Percentiles rank a stretch among this genome's conserved stretches.
phyloP scores from a whole-genome alignment of 2,888 invertebrate species.

The Pyrgus malvae region DNA sequence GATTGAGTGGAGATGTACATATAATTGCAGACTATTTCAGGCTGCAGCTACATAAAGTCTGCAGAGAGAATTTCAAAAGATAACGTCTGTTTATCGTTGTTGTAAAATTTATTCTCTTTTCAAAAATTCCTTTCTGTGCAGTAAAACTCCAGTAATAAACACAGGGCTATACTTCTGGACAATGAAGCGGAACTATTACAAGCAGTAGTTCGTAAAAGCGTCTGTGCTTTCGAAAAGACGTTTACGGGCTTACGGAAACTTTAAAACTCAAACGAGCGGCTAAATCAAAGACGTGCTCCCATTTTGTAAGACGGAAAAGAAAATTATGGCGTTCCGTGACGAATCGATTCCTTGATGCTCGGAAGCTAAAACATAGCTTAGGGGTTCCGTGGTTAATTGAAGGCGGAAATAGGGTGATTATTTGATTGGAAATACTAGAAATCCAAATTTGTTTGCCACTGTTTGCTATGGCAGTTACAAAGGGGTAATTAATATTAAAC shows the following conservation, averaged over 20 bases:
- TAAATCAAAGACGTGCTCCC: slow-evolving; percentile 15
- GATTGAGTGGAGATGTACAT: no score
- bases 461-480: no score
- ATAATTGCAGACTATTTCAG: no score
- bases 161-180: neutral
- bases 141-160: no score
- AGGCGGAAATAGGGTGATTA: neutral
- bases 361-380: slow-evolving; percentile 4
- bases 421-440: no score
- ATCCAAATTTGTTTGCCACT: no score
- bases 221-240: slow-evolving; percentile 13
- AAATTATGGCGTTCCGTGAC: slow-evolving; percentile 16
- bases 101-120: no score
- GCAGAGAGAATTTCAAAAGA: no score
- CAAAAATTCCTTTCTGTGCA: no score
- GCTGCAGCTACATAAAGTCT: no score
- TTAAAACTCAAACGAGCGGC: slow-evolving; percentile 18
- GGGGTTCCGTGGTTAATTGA: slow-evolving; percentile 8
- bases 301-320: slow-evolving; percentile 12
- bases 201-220: slow-evolving; percentile 7
- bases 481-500: no score
- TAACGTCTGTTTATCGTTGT: no score
- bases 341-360: slow-evolving; percentile 18
- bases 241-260: slow-evolving; percentile 20
- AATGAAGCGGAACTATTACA: neutral